Conservation (phyloP, 2,888 invertebrate genomes). For the Automeris io region DNA sequence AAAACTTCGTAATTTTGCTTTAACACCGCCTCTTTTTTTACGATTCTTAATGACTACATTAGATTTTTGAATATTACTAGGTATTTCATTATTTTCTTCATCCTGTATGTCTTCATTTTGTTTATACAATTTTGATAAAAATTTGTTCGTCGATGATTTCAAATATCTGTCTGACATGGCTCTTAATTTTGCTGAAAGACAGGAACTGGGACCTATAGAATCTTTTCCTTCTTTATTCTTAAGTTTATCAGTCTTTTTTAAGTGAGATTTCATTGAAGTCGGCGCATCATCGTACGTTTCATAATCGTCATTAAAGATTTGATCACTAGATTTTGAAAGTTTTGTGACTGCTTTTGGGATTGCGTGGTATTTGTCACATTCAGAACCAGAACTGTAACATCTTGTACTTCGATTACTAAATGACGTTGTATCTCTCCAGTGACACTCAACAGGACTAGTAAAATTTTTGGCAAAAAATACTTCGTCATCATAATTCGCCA, state of each 20-base stretch:
- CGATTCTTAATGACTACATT: conserved; percentile 48
- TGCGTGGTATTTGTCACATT: conserved; percentile 66
- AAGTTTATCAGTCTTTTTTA: conserved; percentile 69
- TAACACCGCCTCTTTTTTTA: conserved; percentile 60
- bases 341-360: conserved; percentile 63
- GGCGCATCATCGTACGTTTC: conserved; percentile 49
- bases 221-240: conserved; percentile 65
- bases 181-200: conserved; percentile 81
- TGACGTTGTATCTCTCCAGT: conserved; percentile 59
- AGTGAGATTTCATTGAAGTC: conserved; percentile 45
- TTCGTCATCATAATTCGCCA: conserved; percentile 66
- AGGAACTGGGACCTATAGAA: conserved; percentile 75
- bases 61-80: conserved; percentile 47
- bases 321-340: conserved; percentile 73
- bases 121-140: conserved; percentile 82
- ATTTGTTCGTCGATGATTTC: conserved; percentile 81
- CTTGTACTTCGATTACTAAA: conserved; percentile 59
- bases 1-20: conserved; percentile 81
- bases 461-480: conserved; percentile 61
- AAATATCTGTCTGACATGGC: conserved; percentile 85
- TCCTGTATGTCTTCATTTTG: conserved; percentile 57
- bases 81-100: conserved; percentile 35
- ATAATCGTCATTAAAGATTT: conserved; percentile 72
- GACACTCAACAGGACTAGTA: conserved; percentile 51
- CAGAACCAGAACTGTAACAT: conserved; percentile 72